Conservation (phyloP, 2,888 invertebrate species). For the Erebia ligea region DNA sequence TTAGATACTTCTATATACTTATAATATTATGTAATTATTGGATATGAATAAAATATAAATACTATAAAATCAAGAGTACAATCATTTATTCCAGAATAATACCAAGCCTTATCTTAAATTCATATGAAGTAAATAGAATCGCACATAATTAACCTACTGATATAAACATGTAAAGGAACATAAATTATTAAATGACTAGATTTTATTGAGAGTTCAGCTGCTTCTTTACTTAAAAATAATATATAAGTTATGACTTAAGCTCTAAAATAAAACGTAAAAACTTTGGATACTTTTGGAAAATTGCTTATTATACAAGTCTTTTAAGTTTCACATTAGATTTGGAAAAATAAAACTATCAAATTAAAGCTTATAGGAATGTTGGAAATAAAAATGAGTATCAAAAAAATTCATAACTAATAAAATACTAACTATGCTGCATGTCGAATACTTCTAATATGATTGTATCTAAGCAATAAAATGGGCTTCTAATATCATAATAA, state of each 20-base stretch:
- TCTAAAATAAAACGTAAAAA: not conserved
- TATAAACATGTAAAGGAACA: slow-evolving; percentile 25
- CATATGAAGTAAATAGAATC: slow-evolving; percentile 4
- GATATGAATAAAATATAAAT: slow-evolving; percentile 19
- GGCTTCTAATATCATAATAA: not conserved
- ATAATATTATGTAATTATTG: not conserved
- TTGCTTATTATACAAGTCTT: not conserved
- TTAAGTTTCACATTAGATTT: slow-evolving; percentile 1
- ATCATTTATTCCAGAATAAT: slow-evolving; percentile 19
- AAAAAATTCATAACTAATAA: slow-evolving; percentile 4
- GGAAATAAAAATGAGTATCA: slow-evolving; percentile 13
- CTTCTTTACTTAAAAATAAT: slow-evolving; percentile 1
- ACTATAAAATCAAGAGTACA: not conserved
- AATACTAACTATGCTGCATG: not conserved
- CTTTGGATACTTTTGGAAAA: slow-evolving; percentile 8
- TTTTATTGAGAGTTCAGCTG: slow-evolving; percentile 15
- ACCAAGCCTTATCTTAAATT: not conserved
- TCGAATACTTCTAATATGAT: not conserved
- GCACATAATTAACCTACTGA: not conserved
- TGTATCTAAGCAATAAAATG: slow-evolving; percentile 3
- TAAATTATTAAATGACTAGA: slow-evolving; percentile 32
- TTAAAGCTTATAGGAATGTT: slow-evolving; percentile 5
- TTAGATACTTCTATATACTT: not conserved
- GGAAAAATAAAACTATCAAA: slow-evolving; percentile 7
- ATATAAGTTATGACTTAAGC: not conserved